Percentiles rank a stretch among this genome's conserved stretches.
Evolutionary conservation across 2,113 vertebrate species (phyloP).

Genomic region (Rhinolophus ferrumequinum): DNA sequence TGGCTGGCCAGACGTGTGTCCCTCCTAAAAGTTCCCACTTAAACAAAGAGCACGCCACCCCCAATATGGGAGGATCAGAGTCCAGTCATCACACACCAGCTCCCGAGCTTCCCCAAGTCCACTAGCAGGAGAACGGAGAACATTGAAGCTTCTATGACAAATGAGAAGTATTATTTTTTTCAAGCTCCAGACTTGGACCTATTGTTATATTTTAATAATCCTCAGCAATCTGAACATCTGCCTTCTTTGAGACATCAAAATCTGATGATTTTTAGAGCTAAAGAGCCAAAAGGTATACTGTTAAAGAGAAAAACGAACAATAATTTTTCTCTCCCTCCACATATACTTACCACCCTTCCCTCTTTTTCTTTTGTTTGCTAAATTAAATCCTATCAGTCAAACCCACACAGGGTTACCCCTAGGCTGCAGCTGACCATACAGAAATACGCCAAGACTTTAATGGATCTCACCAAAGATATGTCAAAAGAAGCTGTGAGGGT

Average conservation of each 20-base stretch:
- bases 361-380: background rate
- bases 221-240: background rate
- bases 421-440: background rate
- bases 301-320: background rate
- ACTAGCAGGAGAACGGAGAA: background rate
- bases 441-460: slow-evolving; percentile 26
- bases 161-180: background rate
- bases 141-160: background rate
- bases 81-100: background rate
- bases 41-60: background rate
- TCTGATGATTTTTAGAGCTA: background rate
- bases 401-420: background rate
- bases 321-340: slow-evolving; percentile 7
- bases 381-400: background rate
- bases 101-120: background rate
- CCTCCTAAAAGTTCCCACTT: background rate
- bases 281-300: background rate
- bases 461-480: background rate
- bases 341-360: background rate
- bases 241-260: slow-evolving; percentile 20
- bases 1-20: background rate
- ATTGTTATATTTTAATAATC: background rate
- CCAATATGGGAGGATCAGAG: background rate
- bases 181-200: background rate
- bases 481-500: background rate